Base-by-base conservation (phyloP, 2,888 invertebrate genomes). In the Quadroppia sp. region DNA sequence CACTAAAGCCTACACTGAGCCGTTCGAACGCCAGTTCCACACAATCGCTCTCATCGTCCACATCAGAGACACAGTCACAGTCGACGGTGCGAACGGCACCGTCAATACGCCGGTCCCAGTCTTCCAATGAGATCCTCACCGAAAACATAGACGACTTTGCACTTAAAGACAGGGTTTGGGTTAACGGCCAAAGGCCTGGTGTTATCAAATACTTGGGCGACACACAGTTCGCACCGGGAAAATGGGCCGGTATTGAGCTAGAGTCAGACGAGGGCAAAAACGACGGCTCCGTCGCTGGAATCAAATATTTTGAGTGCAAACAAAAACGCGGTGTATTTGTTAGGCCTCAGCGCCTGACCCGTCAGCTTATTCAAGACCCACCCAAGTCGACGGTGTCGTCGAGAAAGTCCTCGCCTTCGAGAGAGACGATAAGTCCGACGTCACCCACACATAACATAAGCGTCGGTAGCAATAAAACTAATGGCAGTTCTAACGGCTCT, bases 191-290 rank as follows among this genome's bases (percentile, higher is more conserved):
- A 7, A 42, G 71, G 17, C 69, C 75, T 15, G 75, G 75, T 28
- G 30, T 67, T 42, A 75, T 75, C 9, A 13, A 50, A 6, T 75
- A 53, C 32, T 48, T 75, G 40, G 76, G 76, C 32, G 70, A 50
- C 13, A 76, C 76, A 9, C 42, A 50, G 32, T 76, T 76, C 42
- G 74, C 76, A 13, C 53, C 45, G 20, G 76, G 76, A 20, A 42
- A 71, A 28, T 76, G 76, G 76, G 71, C 71, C n/a, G 76, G 76
- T 17, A 70, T 76, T 30, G 72, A 72, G 17, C 32, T 76, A 17
- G 71, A 72, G 30, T 42, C 72, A n/a, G 28, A 71, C 17, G 67
- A 75, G 7, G 76, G 76, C 30, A 76, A 75, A 64, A 76, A 76
- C 53, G 74, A 76, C 72, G 76, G 76, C 28, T 64, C 76, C 13